A percentile compares a stretch with the other conserved stretches of the same genome.
Conservation (phyloP, 1,140 invertebrate genomes). For the Caenorhabditis briggsae region DNA sequence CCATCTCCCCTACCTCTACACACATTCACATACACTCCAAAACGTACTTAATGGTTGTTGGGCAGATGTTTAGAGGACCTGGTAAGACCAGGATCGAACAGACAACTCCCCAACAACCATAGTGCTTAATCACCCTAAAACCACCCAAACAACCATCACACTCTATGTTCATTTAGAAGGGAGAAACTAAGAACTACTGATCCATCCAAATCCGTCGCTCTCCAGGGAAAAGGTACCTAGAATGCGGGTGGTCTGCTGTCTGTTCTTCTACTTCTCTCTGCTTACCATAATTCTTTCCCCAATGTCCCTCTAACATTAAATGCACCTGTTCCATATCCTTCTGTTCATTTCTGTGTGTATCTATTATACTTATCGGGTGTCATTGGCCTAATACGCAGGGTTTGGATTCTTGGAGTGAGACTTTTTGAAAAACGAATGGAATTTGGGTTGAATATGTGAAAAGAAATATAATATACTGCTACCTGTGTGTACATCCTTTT, state of each 20-base stretch:
- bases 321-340: constrained; percentile 19
- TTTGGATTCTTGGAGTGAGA: not conserved
- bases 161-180: constrained; percentile 41
- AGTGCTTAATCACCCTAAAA: not conserved
- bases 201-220: not conserved
- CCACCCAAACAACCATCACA: not conserved
- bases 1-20: not conserved
- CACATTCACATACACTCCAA: not conserved
- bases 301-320: constrained; percentile 1
- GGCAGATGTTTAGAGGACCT: not conserved
- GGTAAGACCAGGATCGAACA: not conserved
- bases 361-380: constrained; percentile 11
- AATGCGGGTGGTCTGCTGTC: constrained; percentile 14
- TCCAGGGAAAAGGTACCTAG: constrained; percentile 23
- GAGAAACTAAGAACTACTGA: constrained; percentile 47
- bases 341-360: not conserved
- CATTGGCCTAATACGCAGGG: not conserved
- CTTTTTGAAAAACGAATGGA: not conserved
- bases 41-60: constrained; percentile 2
- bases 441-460: not conserved
- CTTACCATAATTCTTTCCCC: not conserved
- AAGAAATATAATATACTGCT: not conserved
- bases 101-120: not conserved
- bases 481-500: not conserved
- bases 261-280: not conserved